Evolutionary conservation across 1,140 invertebrate species (phyloP), one percentile per base, ranked within the genome.

Genomic region (Lamellibrachia luymesi): DNA sequence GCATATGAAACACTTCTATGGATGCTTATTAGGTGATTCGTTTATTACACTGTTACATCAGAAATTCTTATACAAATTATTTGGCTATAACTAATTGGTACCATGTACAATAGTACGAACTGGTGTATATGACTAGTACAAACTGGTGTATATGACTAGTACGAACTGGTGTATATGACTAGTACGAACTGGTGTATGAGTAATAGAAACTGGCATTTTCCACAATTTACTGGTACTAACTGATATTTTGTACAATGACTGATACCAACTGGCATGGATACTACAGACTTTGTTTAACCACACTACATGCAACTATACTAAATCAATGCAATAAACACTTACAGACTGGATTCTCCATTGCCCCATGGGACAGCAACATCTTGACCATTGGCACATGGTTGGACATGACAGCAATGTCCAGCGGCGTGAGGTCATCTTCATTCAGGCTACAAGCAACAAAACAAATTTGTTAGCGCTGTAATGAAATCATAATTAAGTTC

Each of bases 391-490:
- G 97, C 94, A 98, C 97, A 95, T 99, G 98, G 95, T 98, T 98
- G 94, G 98, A 98, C 95, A 99, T 97, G 38, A 99, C 98, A 0
- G 98, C 98, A 91, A 99, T 97, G 96, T 99, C 98, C 95, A 99
- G 96, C 0, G 98, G 97, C 25, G 98, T 98, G 91, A 99, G 97
- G 4, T 98, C 98, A 96, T 99, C 98, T 80, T 93, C 51, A 80
- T 91, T 89, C 93, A 93, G 92, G 50, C 91, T 93, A 93, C 0
- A 92, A 93, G 91, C 64, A 94, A 52, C 92, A 92, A 93, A 93
- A 93, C 13, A 92, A 92, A n/a, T 90, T 93, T 50, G 90, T 80
- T 80, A 80, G 64, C 1, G 25, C 25, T 22, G 13, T 80, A 56
- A 56, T 13, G 1, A 56, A 6, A 80, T 80, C 64, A 80, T 22